Conservation (phyloP, 2,797 vertebrate genomes). For the Trachops cirrhosus region DNA sequence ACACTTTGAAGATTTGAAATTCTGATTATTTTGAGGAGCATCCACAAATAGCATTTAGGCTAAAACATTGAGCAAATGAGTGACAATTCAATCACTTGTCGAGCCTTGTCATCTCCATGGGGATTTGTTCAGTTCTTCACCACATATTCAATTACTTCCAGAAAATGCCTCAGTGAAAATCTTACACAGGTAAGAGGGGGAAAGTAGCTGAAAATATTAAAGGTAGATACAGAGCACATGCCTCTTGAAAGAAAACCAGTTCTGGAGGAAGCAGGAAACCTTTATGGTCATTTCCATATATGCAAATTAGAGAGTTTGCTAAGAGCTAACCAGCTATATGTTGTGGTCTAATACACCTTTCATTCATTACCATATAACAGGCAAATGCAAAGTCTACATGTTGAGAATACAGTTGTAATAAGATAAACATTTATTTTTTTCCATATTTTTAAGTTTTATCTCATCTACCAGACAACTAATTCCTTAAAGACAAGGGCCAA, state of each 20-base stretch:
- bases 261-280: background rate
- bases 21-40: background rate
- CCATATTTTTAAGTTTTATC: background rate
- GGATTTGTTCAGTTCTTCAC: background rate
- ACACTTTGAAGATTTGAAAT: background rate
- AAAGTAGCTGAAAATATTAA: background rate
- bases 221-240: background rate
- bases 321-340: background rate
- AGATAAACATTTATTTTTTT: background rate
- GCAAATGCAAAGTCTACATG: background rate
- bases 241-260: background rate
- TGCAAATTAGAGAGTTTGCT: background rate
- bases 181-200: background rate
- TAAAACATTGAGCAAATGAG: background rate
- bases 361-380: background rate
- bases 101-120: background rate
- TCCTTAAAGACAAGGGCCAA: background rate
- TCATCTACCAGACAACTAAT: background rate
- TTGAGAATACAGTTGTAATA: background rate
- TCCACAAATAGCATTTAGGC: background rate
- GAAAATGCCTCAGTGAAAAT: background rate
- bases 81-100: background rate
- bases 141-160: background rate
- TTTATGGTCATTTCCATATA: background rate
- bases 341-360: background rate